Percentiles rank a stretch among this genome's conserved stretches.
Evolutionary conservation across 2,113 vertebrate genomes (phyloP).

Genomic region (Arvicanthis niloticus): DNA sequence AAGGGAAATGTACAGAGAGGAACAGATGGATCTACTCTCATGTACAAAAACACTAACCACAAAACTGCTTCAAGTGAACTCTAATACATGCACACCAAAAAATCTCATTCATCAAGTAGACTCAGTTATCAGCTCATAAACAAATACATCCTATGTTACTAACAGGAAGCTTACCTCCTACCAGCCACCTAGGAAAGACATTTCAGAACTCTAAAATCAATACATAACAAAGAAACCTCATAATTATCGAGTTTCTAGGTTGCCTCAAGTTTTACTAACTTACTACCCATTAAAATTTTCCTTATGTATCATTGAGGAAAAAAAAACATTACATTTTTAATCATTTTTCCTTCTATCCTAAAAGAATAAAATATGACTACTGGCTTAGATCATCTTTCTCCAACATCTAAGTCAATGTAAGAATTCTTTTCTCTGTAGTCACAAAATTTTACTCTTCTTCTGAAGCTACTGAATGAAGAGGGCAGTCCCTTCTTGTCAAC

Average conservation of each 20-base stretch:
- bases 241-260: neutral
- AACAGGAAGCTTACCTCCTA: constrained; percentile 46
- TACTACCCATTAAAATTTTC: neutral
- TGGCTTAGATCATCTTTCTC: neutral
- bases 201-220: neutral
- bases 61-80: constrained; percentile 11
- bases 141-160: neutral
- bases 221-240: neutral
- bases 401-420: neutral
- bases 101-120: neutral
- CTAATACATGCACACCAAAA: neutral
- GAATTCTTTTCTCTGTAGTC: neutral
- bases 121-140: constrained; percentile 15
- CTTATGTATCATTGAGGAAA: neutral
- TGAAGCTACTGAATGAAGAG: neutral
- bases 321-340: neutral
- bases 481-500: neutral
- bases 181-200: constrained; percentile 15
- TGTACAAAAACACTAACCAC: neutral
- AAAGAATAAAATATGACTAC: constrained; percentile 18
- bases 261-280: constrained; percentile 26
- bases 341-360: neutral
- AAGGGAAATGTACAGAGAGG: neutral
- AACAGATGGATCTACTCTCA: neutral
- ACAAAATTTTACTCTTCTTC: neutral